Evolutionary conservation across 2,888 invertebrate species (phyloP).

Genomic region (Epinotia nisella): DNA sequence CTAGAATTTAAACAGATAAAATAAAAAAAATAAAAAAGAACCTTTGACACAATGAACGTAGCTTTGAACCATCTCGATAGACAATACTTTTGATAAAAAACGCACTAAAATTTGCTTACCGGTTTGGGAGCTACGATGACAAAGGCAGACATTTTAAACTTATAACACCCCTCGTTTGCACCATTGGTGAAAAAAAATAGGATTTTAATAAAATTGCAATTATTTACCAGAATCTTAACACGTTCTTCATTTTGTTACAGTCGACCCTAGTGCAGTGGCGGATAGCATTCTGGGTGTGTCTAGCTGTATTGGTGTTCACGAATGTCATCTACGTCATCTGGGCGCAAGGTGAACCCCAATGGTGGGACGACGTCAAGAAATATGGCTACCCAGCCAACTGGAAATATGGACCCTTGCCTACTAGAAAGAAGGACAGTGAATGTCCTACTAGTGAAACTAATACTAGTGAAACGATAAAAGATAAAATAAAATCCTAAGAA

Average conservation of each 20-base stretch:
- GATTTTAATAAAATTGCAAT: no score
- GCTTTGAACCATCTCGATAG: no score
- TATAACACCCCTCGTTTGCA: no score
- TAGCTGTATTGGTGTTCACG: conserved; percentile 87
- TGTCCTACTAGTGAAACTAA: conserved; percentile 45
- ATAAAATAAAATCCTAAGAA: conserved; percentile 55
- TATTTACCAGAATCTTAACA: neutral
- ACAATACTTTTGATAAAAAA: no score
- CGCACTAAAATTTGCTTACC: no score
- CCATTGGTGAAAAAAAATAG: no score
- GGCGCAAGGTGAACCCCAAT: conserved; percentile 90
- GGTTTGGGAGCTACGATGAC: no score
- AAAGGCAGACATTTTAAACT: no score
- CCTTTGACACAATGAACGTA: no score
- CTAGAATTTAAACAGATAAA: no score
- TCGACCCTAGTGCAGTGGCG: conserved; percentile 89
- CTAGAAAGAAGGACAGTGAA: conserved; percentile 62
- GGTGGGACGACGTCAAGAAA: conserved; percentile 88
- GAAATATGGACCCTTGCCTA: conserved; percentile 72
- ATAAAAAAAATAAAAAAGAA: no score
- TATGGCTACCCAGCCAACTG: conserved; percentile 75
- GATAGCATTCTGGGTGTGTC: conserved; percentile 91
- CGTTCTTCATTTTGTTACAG: conserved; percentile 65
- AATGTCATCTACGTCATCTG: conserved; percentile 88
- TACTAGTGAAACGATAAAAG: conserved; percentile 16